A percentile compares a stretch with the other conserved stretches of the same genome.
phyloP scores from a whole-genome alignment of 2,113 vertebrate species.

The Scartelaos histophorus region DNA sequence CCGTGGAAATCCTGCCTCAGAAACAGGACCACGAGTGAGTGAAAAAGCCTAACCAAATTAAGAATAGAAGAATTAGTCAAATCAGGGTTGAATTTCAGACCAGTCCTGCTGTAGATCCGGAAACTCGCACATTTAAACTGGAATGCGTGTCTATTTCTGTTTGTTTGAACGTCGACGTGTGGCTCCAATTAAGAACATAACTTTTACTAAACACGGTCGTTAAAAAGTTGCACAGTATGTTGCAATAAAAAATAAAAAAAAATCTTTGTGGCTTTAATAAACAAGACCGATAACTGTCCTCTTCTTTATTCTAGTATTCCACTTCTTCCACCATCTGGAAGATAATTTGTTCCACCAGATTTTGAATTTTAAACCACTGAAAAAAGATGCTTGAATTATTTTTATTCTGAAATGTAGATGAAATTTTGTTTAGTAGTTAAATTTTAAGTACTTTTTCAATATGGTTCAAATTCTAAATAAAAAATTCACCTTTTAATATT shows the following conservation, averaged over 20 bases:
- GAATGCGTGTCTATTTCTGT: neutral
- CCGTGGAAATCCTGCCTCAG: slow-evolving; percentile 8
- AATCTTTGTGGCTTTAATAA: neutral
- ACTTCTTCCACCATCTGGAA: neutral
- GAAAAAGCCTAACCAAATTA: slow-evolving; percentile 17
- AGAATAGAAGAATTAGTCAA: neutral
- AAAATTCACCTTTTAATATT: too few species aligned
- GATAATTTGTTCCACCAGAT: too few species aligned
- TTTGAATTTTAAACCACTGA: too few species aligned
- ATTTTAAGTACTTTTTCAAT: too few species aligned
- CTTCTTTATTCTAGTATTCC: neutral
- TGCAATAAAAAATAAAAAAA: too few species aligned
- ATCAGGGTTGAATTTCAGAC: neutral
- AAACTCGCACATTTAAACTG: neutral
- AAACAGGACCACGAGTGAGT: slow-evolving; percentile 28
- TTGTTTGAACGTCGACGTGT: neutral
- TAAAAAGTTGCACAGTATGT: neutral
- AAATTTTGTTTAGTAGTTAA: too few species aligned
- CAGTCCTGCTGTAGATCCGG: neutral
- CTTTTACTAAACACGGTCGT: neutral
- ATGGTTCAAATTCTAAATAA: too few species aligned
- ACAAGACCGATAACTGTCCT: neutral
- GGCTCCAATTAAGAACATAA: neutral
- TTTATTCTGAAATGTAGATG: too few species aligned
- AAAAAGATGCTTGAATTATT: too few species aligned